Conservation (phyloP, 2,113 vertebrate species). For the Phocoena phocoena region DNA sequence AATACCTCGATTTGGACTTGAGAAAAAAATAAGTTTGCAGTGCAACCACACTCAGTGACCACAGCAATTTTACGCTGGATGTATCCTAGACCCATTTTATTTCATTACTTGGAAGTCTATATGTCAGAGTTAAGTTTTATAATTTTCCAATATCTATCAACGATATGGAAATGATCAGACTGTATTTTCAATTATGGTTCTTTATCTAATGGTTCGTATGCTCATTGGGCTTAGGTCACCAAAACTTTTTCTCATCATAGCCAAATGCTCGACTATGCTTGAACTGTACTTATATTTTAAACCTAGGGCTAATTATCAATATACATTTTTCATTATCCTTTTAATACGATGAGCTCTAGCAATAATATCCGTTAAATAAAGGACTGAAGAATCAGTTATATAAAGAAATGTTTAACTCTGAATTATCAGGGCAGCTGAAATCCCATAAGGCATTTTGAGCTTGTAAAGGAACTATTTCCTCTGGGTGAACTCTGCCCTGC, state of each 20-base stretch:
- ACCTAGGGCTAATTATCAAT: neutral
- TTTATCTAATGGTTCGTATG: neutral
- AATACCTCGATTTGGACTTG: slow-evolving; percentile 1
- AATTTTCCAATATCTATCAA: neutral
- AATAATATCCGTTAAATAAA: neutral
- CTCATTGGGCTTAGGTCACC: neutral
- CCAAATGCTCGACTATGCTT: neutral
- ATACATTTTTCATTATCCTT: neutral
- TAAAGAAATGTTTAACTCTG: neutral
- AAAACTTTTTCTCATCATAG: neutral
- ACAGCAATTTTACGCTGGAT: neutral
- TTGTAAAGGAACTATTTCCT: slow-evolving; percentile 14
- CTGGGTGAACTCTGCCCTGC: neutral
- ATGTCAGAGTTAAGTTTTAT: neutral
- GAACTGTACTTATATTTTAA: neutral
- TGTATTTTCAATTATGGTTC: neutral
- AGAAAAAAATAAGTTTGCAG: neutral
- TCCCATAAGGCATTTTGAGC: neutral
- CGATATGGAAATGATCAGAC: neutral
- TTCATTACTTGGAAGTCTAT: neutral
- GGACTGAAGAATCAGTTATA: neutral
- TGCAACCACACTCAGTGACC: neutral
- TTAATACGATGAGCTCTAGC: neutral
- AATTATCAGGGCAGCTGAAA: slow-evolving; percentile 10
- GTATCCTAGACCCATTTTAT: neutral